Evolutionary conservation across 2,888 invertebrate genomes (phyloP).

Genomic region (Proisotoma minuta): DNA sequence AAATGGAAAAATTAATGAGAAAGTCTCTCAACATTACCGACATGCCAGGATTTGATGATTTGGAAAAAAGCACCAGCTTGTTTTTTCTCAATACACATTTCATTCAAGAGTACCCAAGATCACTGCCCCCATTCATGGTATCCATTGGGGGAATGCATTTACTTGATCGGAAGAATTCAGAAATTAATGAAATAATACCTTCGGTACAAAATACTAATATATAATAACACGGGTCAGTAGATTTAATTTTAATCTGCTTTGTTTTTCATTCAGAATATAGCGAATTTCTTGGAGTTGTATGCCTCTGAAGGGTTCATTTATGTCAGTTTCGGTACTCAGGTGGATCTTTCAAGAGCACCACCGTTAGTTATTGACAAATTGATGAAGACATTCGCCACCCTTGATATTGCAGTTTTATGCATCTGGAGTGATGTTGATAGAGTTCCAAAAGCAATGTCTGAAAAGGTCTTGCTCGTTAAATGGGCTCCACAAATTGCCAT

Average conservation of each 20-base stretch:
- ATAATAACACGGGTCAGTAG: too few relatives aligned
- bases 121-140: conserved; percentile 27
- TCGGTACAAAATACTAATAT: too few relatives aligned
- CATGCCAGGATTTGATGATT: conserved; percentile 24
- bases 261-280: conserved; percentile 37
- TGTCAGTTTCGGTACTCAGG: conserved; percentile 43
- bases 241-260: too few relatives aligned
- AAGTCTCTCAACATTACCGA: conserved; percentile 26
- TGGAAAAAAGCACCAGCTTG: conserved; percentile 30
- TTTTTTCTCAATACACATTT: conserved; percentile 28
- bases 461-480: conserved; percentile 19
- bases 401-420: conserved; percentile 32
- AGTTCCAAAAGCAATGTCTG: conserved; percentile 17
- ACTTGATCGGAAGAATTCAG: not conserved
- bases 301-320: conserved; percentile 40
- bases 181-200: too few relatives aligned
- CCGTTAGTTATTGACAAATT: conserved; percentile 33
- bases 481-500: conserved; percentile 42
- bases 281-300: conserved; percentile 33
- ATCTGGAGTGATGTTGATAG: conserved; percentile 34
- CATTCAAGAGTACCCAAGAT: conserved; percentile 22
- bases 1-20: conserved; percentile 27
- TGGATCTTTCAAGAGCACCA: conserved; percentile 37
- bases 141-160: not conserved
- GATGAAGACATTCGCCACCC: conserved; percentile 34